These are phyloP conservation scores for Echinarachnius parma DNA, from an alignment of 53 echinoderm and acorn worm species.

Conservation along the genomic window DNA sequence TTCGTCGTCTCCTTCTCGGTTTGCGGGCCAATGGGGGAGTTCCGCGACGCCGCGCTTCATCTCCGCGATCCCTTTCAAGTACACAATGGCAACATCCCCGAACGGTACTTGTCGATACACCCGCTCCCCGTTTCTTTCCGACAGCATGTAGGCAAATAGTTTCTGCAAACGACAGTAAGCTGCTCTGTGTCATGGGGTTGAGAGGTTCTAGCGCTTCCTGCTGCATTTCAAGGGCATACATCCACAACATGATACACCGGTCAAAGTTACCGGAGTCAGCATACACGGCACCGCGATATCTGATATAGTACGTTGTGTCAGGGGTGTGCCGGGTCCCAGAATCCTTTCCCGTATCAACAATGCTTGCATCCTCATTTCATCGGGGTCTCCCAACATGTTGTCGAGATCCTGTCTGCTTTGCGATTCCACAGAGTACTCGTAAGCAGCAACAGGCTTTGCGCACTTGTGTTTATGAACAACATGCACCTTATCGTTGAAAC, in stretches of 20 bases:
- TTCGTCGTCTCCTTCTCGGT: slow-evolving; percentile 77
- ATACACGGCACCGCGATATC: slow-evolving; percentile 96
- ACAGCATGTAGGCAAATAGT: slow-evolving; percentile 96
- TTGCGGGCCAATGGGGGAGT: slow-evolving; percentile 31
- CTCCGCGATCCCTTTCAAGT: slow-evolving; percentile 75
- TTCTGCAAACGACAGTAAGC: slow-evolving; percentile 96
- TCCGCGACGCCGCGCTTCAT: slow-evolving; percentile 63
- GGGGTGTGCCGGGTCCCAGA: too few relatives aligned
- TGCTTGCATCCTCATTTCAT: slow-evolving; percentile 99
- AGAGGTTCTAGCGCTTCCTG: slow-evolving; percentile 90
- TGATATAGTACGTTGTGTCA: slow-evolving; percentile 96
- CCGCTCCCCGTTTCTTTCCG: slow-evolving; percentile 77
- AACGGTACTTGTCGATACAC: slow-evolving; percentile 68
- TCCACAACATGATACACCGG: slow-evolving; percentile 92
- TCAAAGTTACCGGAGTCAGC: slow-evolving; percentile 97
- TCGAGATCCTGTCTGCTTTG: slow-evolving; percentile 70
- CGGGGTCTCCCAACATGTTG: slow-evolving; percentile 87
- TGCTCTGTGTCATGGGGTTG: slow-evolving; percentile 98
- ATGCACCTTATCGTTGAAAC: slow-evolving; percentile 62
- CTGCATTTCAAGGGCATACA: slow-evolving; percentile 99
- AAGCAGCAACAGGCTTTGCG: slow-evolving; percentile 64
- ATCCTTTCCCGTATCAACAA: slow-evolving; percentile 92
- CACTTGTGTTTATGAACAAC: slow-evolving; percentile 68
- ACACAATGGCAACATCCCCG: slow-evolving; percentile 66
- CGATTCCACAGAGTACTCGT: slow-evolving; percentile 80